Percentiles rank a stretch among this genome's conserved stretches.
These are phyloP conservation scores for Phragmatobia fuliginosa DNA, from an alignment of 2,888 invertebrate genomes.

Conservation along the genomic window DNA sequence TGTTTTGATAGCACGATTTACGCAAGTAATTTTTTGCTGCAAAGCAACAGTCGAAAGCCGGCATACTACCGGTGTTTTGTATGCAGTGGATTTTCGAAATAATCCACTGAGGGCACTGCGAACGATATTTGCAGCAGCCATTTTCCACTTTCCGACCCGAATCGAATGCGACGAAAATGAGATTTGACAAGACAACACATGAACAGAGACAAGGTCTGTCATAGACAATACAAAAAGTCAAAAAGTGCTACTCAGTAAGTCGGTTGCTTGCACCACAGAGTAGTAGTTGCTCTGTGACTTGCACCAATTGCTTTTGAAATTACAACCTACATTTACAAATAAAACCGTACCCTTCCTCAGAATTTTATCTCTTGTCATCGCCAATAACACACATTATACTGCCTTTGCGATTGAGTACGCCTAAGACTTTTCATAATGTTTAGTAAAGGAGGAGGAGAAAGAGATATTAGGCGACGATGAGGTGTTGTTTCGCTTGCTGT, in stretches of 20 bases:
- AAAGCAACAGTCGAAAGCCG: slow-evolving; percentile 77
- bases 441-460: no score
- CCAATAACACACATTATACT: no score
- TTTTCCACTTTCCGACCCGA: slow-evolving; percentile 62
- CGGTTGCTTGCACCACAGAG: no score
- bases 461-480: no score
- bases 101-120: slow-evolving; percentile 81
- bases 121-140: slow-evolving; percentile 82
- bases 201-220: slow-evolving; percentile 18
- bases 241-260: no score
- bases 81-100: slow-evolving; percentile 76
- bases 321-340: not conserved
- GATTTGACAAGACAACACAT: slow-evolving; percentile 23
- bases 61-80: slow-evolving; percentile 76
- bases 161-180: slow-evolving; percentile 41
- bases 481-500: no score
- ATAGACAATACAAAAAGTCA: slow-evolving; percentile 52
- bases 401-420: no score
- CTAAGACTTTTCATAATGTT: no score
- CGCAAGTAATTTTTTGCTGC: slow-evolving; percentile 73
- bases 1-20: slow-evolving; percentile 64
- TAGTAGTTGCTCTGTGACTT: no score
- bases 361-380: no score
- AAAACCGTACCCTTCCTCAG: not conserved
- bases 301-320: no score